Percentiles rank a stretch among this genome's conserved stretches.
These are phyloP conservation scores for Lanius ludovicianus DNA, from an alignment of 2,113 vertebrate species.

Conservation along the genomic window DNA sequence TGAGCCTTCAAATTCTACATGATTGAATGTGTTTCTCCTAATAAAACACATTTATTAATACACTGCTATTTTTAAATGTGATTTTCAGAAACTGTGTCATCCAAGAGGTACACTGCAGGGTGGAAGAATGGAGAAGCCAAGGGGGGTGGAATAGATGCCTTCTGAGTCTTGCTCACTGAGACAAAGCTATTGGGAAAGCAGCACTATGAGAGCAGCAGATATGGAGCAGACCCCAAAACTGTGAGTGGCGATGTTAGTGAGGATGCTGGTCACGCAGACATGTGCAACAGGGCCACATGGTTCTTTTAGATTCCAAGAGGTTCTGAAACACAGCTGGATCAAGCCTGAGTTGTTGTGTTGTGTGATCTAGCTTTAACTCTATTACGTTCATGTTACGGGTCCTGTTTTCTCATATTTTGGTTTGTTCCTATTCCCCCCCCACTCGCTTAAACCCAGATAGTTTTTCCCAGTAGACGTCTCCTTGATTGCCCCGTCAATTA, in stretches of 20 bases:
- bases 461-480: no score
- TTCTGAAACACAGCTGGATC: background rate
- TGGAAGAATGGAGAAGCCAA: background rate
- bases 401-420: no score
- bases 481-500: no score
- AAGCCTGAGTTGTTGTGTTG: background rate
- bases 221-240: background rate
- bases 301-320: background rate
- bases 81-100: constrained; percentile 35
- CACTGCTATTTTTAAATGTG: constrained; percentile 11
- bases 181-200: background rate
- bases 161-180: background rate
- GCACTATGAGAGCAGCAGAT: background rate
- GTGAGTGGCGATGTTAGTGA: background rate
- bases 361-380: no score
- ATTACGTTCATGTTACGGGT: no score
- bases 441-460: no score
- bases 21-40: constrained; percentile 9
- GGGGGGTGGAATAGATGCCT: background rate
- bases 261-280: background rate
- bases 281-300: background rate
- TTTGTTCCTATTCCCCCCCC: no score
- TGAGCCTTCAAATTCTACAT: background rate
- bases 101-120: background rate
- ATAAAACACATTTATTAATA: constrained; percentile 42